A percentile compares a stretch with the other conserved stretches of the same genome.
Evolutionary conservation across 1,140 invertebrate genomes (phyloP).

Genomic region (Drosophila teissieri): DNA sequence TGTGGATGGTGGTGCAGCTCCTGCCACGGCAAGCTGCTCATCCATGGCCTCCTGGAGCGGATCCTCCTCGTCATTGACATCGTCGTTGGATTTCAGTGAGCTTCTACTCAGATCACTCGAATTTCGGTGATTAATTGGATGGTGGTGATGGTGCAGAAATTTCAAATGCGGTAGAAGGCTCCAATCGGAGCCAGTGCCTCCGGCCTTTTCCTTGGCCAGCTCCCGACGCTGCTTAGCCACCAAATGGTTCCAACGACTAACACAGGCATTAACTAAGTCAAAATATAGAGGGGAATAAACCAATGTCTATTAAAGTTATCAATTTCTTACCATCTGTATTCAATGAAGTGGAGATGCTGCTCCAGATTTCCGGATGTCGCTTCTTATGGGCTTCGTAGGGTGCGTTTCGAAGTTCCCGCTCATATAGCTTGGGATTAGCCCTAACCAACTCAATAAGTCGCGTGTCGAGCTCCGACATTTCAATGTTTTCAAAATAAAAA

Average conservation of each 20-base stretch:
- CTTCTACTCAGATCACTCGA: conserved; percentile 10
- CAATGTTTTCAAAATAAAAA: conserved; percentile 17
- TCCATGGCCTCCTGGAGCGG: conserved; percentile 79
- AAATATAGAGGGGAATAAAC: background rate
- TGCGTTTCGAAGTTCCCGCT: conserved; percentile 46
- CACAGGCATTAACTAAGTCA: conserved; percentile 50
- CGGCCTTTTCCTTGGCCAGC: conserved; percentile 40
- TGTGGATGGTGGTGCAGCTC: conserved; percentile 3
- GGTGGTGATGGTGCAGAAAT: conserved; percentile 52
- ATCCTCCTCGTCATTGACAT: conserved; percentile 69
- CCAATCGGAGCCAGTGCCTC: conserved; percentile 58
- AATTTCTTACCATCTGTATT: conserved; percentile 58
- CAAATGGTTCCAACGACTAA: conserved; percentile 67
- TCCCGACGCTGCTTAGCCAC: conserved; percentile 53
- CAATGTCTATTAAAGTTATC: background rate
- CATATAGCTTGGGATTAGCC: conserved; percentile 62
- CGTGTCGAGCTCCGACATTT: conserved; percentile 56
- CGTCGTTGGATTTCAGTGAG: conserved; percentile 42
- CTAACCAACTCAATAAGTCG: conserved; percentile 65
- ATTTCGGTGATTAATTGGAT: conserved; percentile 18
- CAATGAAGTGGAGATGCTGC: conserved; percentile 66
- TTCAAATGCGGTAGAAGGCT: conserved; percentile 55
- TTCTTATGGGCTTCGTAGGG: conserved; percentile 60
- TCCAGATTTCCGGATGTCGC: conserved; percentile 62
- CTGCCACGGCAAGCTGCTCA: conserved; percentile 53